phyloP scores from a whole-genome alignment of 2,797 vertebrate genomes.

The Mallotus villosus region DNA sequence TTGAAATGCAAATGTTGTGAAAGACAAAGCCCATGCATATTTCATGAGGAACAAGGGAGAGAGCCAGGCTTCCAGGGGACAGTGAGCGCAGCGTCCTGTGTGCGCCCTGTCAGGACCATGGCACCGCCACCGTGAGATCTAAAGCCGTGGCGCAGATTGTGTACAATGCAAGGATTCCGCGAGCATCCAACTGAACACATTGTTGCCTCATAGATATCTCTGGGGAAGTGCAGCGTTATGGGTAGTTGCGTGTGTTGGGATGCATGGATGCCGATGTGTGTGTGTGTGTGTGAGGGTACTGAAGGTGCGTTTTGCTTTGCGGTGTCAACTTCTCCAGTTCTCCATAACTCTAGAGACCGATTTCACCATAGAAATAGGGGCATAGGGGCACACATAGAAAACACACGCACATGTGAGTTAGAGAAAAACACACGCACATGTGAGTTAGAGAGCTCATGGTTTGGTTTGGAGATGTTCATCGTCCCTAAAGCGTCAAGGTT shows the following conservation, averaged over 20 bases:
- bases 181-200: no score
- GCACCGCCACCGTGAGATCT: background rate
- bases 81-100: constrained; percentile 25
- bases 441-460: background rate
- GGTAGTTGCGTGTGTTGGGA: background rate
- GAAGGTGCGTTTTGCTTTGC: background rate
- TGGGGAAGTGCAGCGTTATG: background rate
- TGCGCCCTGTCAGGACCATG: background rate
- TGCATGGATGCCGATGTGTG: background rate
- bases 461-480: background rate
- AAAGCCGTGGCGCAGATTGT: background rate
- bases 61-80: constrained; percentile 36
- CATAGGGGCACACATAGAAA: background rate
- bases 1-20: constrained; percentile 45
- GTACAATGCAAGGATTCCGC: background rate
- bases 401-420: background rate
- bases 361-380: no score
- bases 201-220: no score
- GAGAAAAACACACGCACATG: background rate
- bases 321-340: background rate
- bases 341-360: no score
- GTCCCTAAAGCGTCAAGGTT: constrained; percentile 40
- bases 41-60: constrained; percentile 45
- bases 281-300: background rate
- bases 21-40: constrained; percentile 55